Evolutionary conservation across 2,113 vertebrate genomes (phyloP), one percentile per base, ranked within the genome.

Genomic region (Heliornis fulica): DNA sequence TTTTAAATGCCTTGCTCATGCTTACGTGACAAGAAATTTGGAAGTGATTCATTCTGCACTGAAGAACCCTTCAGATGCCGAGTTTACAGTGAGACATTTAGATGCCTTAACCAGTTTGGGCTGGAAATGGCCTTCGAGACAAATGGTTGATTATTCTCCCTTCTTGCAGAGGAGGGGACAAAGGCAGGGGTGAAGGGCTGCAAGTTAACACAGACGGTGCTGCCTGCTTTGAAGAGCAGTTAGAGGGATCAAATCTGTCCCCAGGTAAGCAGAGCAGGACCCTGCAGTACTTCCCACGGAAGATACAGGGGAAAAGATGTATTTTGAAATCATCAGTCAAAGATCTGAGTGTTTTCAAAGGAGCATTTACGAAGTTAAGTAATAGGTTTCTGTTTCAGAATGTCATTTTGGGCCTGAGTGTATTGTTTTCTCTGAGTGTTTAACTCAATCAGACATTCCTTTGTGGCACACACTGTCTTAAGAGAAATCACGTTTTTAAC

Each of bases 311-410:
- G 34, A 68, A 69, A 83, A 85, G 11, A 83, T 76, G 65, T 34
- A 79, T 87, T 85, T 76, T 83, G 25, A 91, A 92, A 87, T 38
- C 1, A 1, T 2, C 60, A 61, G 56, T 69, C 48, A 61, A 79
- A 90, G 56, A 90, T 70, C 71, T 87, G 51, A 78, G 22, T 15
- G 48, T 46, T 94, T 93, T 95, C 83, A 94, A 89, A 68, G 72
- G 26, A 84, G 61, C 51, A 94, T 84, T 89, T 76, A 84, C 53
- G 16, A 82, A 76, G 54, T 68, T 59, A 89, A 87, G 91, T 69
- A 94, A 76, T 41, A 79, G 38, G 57, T 50, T 85, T 93, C 84
- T 93, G 78, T 89, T 95, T 71, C 19, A 6, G 94, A 95, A 95
- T 76, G 54, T 79, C 91, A 69, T 53, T 93, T 87, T 87, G 91